Percentiles rank a stretch among this genome's conserved stretches.
phyloP scores from a whole-genome alignment of 2,888 invertebrate genomes.

The Troglohyphantes excavatus region DNA sequence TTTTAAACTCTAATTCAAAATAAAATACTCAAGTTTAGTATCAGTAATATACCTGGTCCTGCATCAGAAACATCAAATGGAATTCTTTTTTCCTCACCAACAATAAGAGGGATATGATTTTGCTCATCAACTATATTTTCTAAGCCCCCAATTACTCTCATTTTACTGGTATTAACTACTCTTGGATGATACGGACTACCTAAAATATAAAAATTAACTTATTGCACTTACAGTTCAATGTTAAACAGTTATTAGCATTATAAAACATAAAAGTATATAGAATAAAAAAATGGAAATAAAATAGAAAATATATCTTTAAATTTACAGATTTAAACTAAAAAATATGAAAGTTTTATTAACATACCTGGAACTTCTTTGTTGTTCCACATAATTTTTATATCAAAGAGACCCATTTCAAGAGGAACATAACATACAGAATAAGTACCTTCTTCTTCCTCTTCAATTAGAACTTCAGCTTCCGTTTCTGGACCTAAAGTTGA shows the following conservation, averaged over 20 bases:
- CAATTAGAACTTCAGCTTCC: constrained; percentile 85
- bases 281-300: no score
- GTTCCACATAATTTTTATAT: constrained; percentile 90
- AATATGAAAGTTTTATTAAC: no score
- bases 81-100: constrained; percentile 85
- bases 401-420: constrained; percentile 94
- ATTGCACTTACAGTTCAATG: not conserved
- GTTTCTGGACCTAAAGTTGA: constrained; percentile 85
- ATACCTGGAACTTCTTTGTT: constrained; percentile 84
- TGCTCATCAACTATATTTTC: constrained; percentile 89
- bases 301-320: no score
- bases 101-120: constrained; percentile 83
- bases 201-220: constrained; percentile 82
- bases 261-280: no score
- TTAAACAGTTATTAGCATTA: no score
- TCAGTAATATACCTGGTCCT: constrained; percentile 89
- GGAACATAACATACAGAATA: constrained; percentile 96
- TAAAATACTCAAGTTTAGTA: not conserved
- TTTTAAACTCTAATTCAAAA: not conserved
- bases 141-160: constrained; percentile 93
- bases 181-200: constrained; percentile 93
- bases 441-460: constrained; percentile 86
- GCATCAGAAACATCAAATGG: constrained; percentile 94
- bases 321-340: no score
- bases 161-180: constrained; percentile 88